Conservation (phyloP, 2,797 vertebrate genomes). For the Falco cherrug region DNA sequence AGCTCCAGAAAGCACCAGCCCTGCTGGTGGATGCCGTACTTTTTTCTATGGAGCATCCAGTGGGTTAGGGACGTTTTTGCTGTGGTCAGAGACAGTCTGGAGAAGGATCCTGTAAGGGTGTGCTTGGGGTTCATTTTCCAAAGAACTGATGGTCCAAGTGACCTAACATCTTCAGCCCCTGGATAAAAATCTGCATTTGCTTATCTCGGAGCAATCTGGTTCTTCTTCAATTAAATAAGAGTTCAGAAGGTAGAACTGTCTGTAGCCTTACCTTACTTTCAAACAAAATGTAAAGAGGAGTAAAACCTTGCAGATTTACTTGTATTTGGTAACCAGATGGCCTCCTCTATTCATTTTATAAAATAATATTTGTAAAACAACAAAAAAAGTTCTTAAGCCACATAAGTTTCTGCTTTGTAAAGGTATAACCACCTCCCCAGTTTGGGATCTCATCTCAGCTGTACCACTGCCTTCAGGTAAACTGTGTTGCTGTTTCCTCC, state of each 20-base stretch:
- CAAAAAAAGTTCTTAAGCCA: not conserved
- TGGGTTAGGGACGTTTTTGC: not conserved
- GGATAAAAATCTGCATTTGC: not conserved
- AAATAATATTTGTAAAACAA: not conserved
- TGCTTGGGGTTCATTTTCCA: not conserved
- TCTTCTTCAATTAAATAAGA: not conserved
- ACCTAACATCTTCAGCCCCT: not conserved
- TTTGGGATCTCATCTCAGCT: not conserved
- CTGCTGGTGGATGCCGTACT: not conserved
- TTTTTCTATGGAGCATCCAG: not conserved
- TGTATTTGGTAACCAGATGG: not conserved
- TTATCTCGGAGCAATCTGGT: not conserved
- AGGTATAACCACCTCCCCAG: not conserved
- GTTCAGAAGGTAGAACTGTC: not conserved
- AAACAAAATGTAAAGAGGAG: not conserved
- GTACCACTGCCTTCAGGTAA: not conserved
- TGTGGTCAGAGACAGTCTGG: not conserved
- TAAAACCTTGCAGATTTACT: not conserved
- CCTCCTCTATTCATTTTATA: not conserved
- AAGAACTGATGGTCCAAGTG: not conserved
- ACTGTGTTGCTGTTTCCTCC: not conserved
- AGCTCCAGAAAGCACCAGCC: fast-evolving
- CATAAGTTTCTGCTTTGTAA: not conserved
- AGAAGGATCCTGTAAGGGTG: not conserved
- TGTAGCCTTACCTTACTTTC: not conserved